phyloP scores from a whole-genome alignment of 2,888 invertebrate genomes.

The Patella caerulea region DNA sequence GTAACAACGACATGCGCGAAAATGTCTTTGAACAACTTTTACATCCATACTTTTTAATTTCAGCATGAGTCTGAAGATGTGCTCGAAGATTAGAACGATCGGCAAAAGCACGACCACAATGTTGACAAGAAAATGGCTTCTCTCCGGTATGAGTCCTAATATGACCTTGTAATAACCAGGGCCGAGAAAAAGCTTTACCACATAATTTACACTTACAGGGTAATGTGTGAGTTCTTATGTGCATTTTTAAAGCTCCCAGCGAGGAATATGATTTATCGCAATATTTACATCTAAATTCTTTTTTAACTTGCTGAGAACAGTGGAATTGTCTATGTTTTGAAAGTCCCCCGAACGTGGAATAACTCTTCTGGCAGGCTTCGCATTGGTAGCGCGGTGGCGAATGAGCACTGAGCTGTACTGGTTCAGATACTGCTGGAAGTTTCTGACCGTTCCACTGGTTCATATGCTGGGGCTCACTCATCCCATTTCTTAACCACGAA shows the following conservation, averaged over 20 bases:
- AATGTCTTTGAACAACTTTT: slow-evolving; percentile 95
- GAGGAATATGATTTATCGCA: slow-evolving; percentile 97
- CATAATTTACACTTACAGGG: slow-evolving; percentile 97
- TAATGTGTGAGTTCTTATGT: slow-evolving; percentile 96
- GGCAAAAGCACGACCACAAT: slow-evolving; percentile 96
- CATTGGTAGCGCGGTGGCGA: slow-evolving; percentile 73
- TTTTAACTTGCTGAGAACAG: slow-evolving; percentile 84
- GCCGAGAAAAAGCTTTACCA: slow-evolving; percentile 96
- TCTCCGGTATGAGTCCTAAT: slow-evolving; percentile 98
- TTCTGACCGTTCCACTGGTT: not conserved
- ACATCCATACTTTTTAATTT: slow-evolving; percentile 97
- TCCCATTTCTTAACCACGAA: slow-evolving; percentile 23
- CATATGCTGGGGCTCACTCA: not conserved
- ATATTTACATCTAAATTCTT: slow-evolving; percentile 94
- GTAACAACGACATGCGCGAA: slow-evolving; percentile 93
- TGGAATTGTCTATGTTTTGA: slow-evolving; percentile 96
- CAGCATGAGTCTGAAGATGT: slow-evolving; percentile 96
- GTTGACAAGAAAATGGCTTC: slow-evolving; percentile 95
- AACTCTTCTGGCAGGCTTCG: slow-evolving; percentile 91
- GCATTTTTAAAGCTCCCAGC: slow-evolving; percentile 97
- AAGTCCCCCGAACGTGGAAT: slow-evolving; percentile 93
- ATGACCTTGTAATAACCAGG: slow-evolving; percentile 97
- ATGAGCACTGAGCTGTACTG: slow-evolving; percentile 13
- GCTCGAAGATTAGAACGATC: slow-evolving; percentile 96
- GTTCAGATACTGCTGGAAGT: slow-evolving; percentile 9